Conservation (phyloP, 2,888 invertebrate genomes). For the Drosophila mimica region DNA sequence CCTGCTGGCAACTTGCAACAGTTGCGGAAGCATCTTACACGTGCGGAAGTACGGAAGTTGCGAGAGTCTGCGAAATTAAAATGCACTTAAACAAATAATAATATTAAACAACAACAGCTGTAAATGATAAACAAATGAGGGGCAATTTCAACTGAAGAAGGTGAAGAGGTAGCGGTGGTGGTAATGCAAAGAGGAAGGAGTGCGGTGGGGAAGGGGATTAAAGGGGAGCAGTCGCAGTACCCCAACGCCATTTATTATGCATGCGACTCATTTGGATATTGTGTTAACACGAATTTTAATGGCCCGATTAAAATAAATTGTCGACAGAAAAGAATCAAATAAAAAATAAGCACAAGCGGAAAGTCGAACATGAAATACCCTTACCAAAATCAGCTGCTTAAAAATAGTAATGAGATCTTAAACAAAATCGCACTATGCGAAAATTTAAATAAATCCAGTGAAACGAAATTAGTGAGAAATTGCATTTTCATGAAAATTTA, state of each 20-base stretch:
- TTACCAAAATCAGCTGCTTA: neutral
- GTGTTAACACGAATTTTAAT: slow-evolving; percentile 76
- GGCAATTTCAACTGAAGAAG: neutral
- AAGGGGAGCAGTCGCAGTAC: neutral
- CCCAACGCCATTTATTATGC: slow-evolving; percentile 41
- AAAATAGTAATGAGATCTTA: neutral
- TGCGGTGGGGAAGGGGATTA: neutral
- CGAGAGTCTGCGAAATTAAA: slow-evolving; percentile 51
- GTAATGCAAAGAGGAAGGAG: neutral
- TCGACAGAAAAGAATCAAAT: slow-evolving; percentile 17
- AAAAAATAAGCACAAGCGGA: neutral
- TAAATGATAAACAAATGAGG: slow-evolving; percentile 57
- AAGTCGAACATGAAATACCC: slow-evolving; percentile 7
- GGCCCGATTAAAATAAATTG: slow-evolving; percentile 68
- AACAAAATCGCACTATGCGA: neutral
- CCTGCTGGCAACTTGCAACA: slow-evolving; percentile 14
- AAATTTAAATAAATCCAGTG: neutral
- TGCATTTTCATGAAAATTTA: neutral
- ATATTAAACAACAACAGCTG: slow-evolving; percentile 29
- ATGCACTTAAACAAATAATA: slow-evolving; percentile 45
- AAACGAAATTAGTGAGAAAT: neutral
- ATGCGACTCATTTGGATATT: slow-evolving; percentile 49
- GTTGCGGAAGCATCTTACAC: slow-evolving; percentile 29
- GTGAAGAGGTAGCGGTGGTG: neutral
- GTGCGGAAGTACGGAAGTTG: slow-evolving; percentile 53